Evolutionary conservation across 2,888 invertebrate species (phyloP), one percentile per base, ranked within the genome.

Genomic region (Drosophila testacea): DNA sequence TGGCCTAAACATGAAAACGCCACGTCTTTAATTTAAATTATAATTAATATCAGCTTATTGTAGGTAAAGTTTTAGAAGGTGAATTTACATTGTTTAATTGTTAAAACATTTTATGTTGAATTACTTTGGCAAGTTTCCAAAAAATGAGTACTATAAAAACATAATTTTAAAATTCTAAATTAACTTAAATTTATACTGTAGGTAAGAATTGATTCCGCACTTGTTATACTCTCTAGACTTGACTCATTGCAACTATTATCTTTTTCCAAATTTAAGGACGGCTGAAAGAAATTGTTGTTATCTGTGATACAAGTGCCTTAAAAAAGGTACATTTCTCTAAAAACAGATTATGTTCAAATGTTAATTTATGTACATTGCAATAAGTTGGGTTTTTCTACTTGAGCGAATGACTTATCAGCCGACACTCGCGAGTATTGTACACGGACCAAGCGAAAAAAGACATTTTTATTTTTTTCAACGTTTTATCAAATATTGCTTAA

Each of bases 401-500:
- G 4, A 4, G 6, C 6, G 6, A 34, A 6, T 22, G 10, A 16
- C 22, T 22, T 36, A 50, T 36, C 44, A 44, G 44, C 11, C 22
- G 50, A 22, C 50, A 6, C 11, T 34, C 34, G 16, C 22, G 6
- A 34, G 10, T 34, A 10, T 4, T 16, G 16, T 34, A 34, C 6
- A 50, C 48, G 11, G 3, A 11, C 1, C 32, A 10, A 34, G 22
- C 22, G 34, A 22, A 22, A 32, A 41, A 72, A 44, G 7, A 59
- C 46, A 63, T 34, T 73, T 30, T 74, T 22, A 22, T 22, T 22
- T 22, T 22, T 22, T 3, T 22, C 0, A 22, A 22, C 3, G 1
- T 30, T 68, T 73, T 75, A 64, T 75, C 70, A 69, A 73, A 54
- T 54, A 75, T 52, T 69, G 36, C 30, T 27, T 10, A 44, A 6